Conservation (phyloP, 1,140 invertebrate genomes). For the Pseudobourletiella spinata region DNA sequence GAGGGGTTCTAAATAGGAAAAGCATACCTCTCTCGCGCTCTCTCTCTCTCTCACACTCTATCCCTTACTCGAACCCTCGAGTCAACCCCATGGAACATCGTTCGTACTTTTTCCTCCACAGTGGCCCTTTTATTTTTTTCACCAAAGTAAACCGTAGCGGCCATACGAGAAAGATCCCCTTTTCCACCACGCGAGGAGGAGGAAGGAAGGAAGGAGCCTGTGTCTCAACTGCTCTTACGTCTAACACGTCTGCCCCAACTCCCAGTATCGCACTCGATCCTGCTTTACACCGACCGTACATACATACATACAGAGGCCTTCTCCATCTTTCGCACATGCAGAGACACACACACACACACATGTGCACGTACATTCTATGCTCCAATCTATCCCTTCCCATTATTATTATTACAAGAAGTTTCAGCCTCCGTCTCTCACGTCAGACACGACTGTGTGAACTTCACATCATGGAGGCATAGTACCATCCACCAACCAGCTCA, state of each 20-base stretch:
- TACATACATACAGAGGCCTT: background rate
- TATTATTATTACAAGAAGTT: too few species aligned
- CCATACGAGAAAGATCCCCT: background rate
- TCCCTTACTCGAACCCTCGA: background rate
- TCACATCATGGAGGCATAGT: too few species aligned
- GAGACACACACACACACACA: background rate
- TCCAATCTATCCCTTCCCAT: too few species aligned
- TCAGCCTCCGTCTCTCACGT: too few species aligned
- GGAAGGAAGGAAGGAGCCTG: background rate
- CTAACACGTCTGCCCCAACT: background rate
- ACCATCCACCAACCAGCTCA: too few species aligned
- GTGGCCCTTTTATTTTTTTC: background rate
- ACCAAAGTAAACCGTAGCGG: constrained; percentile 2
- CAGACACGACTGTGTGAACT: too few species aligned
- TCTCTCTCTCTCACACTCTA: background rate
- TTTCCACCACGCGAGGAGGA: background rate
- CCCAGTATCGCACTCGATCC: background rate
- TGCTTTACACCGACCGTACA: background rate
- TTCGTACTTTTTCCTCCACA: too few species aligned
- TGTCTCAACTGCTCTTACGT: background rate
- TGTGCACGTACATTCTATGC: too few species aligned
- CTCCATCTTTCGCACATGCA: too few species aligned
- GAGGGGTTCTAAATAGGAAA: background rate
- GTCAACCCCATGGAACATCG: too few species aligned
- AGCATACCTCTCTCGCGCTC: background rate